Percentiles rank a stretch among this genome's conserved stretches.
phyloP scores from a whole-genome alignment of 2,797 vertebrate species.

The Menidia menidia region DNA sequence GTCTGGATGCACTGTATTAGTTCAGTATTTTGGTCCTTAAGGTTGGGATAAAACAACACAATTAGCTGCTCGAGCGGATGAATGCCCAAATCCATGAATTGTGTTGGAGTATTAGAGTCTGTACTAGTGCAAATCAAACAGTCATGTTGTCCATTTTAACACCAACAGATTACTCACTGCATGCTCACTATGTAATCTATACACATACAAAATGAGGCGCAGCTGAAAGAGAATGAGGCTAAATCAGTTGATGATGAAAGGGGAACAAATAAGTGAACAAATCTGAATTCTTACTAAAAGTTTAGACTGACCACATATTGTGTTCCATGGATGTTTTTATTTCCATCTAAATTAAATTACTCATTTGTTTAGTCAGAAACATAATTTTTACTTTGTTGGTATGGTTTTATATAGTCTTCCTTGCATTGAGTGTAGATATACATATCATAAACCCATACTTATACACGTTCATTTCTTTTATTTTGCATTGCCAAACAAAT shows the following conservation, averaged over 20 bases:
- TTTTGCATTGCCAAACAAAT: too few species aligned
- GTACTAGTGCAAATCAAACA: conserved; percentile 62
- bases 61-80: conserved; percentile 74
- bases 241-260: neutral
- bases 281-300: conserved; percentile 6
- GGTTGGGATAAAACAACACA: conserved; percentile 77
- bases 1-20: conserved; percentile 63
- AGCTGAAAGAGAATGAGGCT: conserved; percentile 10
- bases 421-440: too few species aligned
- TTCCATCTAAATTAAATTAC: neutral
- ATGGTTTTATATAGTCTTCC: neutral
- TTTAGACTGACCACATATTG: neutral
- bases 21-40: conserved; percentile 68
- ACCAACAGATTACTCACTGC: conserved; percentile 53
- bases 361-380: neutral
- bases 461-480: too few species aligned
- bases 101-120: conserved; percentile 65
- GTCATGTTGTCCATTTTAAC: conserved; percentile 66
- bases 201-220: conserved; percentile 5
- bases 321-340: neutral
- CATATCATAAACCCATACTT: too few species aligned
- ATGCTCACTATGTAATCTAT: conserved; percentile 29
- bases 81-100: conserved; percentile 76
- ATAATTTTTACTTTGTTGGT: neutral
- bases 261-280: conserved; percentile 8